phyloP scores from a whole-genome alignment of 2,797 vertebrate species.

The Cossypha caffra region DNA sequence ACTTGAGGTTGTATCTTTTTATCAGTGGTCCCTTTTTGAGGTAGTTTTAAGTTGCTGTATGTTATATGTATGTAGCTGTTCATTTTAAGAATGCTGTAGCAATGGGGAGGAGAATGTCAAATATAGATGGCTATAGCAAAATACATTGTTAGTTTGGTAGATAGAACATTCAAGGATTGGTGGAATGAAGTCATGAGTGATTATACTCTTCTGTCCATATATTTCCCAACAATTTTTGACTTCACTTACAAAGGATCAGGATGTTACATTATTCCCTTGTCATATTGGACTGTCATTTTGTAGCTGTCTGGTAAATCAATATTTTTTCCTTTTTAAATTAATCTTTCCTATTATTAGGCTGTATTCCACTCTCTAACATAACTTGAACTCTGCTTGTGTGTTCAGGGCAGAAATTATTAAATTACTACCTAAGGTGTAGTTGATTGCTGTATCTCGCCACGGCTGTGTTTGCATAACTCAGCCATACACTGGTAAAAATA shows the following conservation, averaged over 20 bases:
- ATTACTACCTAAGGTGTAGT: rapidly evolving
- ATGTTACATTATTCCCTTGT: neutral
- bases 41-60: neutral
- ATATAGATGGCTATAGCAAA: neutral
- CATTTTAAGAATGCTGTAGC: neutral
- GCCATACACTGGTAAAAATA: neutral
- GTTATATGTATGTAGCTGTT: neutral
- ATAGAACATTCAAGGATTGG: neutral
- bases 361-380: neutral
- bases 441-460: neutral
- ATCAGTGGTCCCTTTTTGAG: neutral
- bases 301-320: neutral
- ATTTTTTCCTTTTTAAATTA: neutral
- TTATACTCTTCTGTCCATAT: neutral
- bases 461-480: neutral
- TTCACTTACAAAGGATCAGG: neutral
- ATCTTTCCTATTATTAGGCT: neutral
- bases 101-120: neutral
- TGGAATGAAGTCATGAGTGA: neutral
- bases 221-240: neutral
- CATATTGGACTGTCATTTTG: neutral
- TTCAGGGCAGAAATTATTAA: neutral
- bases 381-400: neutral
- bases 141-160: neutral
- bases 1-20: neutral